A percentile compares a stretch with the other conserved stretches of the same genome.
phyloP scores from a whole-genome alignment of 1,140 invertebrate genomes.

The Cotesia glomerata region DNA sequence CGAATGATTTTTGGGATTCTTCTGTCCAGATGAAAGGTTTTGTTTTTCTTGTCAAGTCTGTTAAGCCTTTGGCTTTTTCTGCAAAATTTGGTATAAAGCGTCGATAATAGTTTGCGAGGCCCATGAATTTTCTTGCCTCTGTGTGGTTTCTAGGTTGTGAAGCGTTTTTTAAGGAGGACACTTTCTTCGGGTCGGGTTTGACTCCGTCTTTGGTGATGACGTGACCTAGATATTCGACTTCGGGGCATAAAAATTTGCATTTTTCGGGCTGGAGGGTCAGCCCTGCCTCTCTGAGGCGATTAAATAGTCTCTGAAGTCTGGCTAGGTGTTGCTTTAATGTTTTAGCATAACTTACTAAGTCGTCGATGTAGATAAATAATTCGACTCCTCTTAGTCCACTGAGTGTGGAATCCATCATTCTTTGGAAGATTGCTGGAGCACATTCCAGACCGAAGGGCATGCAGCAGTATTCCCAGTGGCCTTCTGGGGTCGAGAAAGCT shows the following conservation, averaged over 20 bases:
- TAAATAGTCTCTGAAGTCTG: background rate
- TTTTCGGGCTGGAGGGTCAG: constrained; percentile 17
- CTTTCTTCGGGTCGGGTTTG: background rate
- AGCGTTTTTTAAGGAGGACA: too few relatives aligned
- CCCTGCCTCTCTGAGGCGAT: background rate
- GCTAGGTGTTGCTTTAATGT: too few relatives aligned
- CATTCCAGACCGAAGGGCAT: constrained; percentile 18
- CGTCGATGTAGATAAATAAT: constrained; percentile 40
- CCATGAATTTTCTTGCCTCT: background rate
- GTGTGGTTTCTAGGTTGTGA: background rate
- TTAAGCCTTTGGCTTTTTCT: background rate
- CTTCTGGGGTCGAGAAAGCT: constrained; percentile 14
- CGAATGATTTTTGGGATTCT: too few relatives aligned
- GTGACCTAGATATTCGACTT: constrained; percentile 46
- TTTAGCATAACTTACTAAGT: constrained; percentile 15
- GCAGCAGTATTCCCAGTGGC: constrained; percentile 9
- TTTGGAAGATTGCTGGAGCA: constrained; percentile 8
- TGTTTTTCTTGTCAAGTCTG: background rate
- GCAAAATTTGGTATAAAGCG: background rate
- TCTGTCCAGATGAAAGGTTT: too few relatives aligned
- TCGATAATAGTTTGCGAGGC: background rate
- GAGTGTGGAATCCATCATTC: constrained; percentile 19
- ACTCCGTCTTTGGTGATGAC: background rate
- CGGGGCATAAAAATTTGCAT: constrained; percentile 17
- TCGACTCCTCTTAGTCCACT: background rate